A percentile compares a stretch with the other conserved stretches of the same genome.
Conservation (phyloP, 2,113 vertebrate species). For the Daphoenositta chrysoptera region DNA sequence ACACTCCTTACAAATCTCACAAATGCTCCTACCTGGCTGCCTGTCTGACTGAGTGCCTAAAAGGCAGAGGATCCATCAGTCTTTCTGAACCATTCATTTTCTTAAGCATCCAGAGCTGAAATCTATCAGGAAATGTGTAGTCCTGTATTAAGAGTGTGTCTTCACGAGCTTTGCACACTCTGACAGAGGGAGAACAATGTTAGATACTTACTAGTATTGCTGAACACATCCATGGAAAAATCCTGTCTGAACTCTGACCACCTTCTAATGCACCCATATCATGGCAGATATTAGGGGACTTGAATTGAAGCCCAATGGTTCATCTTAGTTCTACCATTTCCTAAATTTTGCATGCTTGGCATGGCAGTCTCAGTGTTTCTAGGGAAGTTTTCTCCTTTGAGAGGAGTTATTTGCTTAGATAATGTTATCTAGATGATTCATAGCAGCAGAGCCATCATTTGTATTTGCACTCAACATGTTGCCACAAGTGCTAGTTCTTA, state of each 20-base stretch:
- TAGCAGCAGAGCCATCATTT: neutral
- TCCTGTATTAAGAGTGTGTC: neutral
- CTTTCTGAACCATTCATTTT: neutral
- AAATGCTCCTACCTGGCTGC: neutral
- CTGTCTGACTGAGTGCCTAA: neutral
- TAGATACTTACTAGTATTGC: neutral
- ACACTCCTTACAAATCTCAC: neutral
- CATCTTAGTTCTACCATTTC: neutral
- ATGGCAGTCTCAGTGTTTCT: neutral
- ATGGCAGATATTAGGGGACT: neutral
- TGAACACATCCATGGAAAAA: neutral
- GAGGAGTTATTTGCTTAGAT: neutral
- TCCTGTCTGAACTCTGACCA: neutral
- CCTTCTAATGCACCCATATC: neutral
- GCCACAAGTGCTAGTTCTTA: neutral
- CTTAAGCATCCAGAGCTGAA: neutral
- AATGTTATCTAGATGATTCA: neutral
- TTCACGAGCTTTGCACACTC: neutral
- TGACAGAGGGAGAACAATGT: neutral
- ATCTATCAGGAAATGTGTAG: neutral
- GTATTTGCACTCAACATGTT: neutral
- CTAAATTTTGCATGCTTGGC: neutral
- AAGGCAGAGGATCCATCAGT: rapidly evolving
- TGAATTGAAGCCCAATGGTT: neutral
- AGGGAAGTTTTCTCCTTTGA: neutral